Evolutionary conservation across 2,888 invertebrate species (phyloP).

Genomic region (Catocala nupta): DNA sequence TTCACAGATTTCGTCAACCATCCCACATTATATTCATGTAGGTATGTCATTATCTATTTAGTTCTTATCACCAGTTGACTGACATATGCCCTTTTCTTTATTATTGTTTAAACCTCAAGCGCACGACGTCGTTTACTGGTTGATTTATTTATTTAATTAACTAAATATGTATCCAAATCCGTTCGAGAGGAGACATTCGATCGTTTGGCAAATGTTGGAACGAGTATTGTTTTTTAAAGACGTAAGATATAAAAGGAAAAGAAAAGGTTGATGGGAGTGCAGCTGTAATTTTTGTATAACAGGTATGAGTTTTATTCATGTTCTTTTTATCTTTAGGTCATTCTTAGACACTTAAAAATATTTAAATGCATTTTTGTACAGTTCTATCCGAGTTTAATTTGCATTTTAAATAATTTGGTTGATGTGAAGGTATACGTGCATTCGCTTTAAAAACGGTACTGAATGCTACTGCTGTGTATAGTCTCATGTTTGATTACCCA

Average conservation of each 20-base stretch:
- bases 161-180: constrained; percentile 87
- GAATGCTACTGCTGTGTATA: no score
- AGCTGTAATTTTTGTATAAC: constrained; percentile 21
- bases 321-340: neutral
- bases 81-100: constrained; percentile 39
- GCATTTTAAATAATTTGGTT: no score
- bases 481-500: no score
- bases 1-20: constrained; percentile 9
- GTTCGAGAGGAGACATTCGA: constrained; percentile 87
- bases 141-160: constrained; percentile 3
- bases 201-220: constrained; percentile 86
- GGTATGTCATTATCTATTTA: neutral
- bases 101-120: constrained; percentile 21
- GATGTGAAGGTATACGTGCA: no score
- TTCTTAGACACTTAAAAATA: no score
- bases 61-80: constrained; percentile 43
- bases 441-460: no score
- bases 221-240: constrained; percentile 68
- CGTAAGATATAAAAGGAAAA: constrained; percentile 30
- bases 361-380: no score
- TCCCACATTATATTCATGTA: constrained; percentile 3
- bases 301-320: constrained; percentile 24
- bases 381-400: no score
- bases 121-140: constrained; percentile 26
- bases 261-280: constrained; percentile 36